phyloP scores from a whole-genome alignment of 2,113 vertebrate genomes.

The Eurypyga helias region DNA sequence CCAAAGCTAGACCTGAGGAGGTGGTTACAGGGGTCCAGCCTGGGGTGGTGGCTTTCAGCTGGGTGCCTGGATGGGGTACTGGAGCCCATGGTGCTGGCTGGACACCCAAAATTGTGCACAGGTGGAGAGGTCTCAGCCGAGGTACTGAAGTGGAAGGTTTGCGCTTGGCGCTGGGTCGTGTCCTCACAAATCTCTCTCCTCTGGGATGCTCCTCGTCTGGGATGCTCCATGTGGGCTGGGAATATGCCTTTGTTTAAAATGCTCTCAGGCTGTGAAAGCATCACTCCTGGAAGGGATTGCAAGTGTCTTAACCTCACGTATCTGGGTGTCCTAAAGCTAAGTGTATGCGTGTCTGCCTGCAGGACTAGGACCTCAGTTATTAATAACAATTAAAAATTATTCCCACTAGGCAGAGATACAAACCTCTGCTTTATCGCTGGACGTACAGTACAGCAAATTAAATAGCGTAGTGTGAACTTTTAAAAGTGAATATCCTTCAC shows the following conservation, averaged over 20 bases:
- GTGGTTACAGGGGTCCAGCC: accelerated
- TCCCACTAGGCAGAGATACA: conserved; percentile 15
- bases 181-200: neutral
- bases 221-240: neutral
- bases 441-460: neutral
- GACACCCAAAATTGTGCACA: neutral
- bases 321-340: neutral
- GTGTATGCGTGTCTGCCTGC: neutral
- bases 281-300: neutral
- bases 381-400: conserved; percentile 51
- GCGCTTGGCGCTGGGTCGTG: neutral
- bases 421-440: conserved; percentile 26
- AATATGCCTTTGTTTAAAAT: neutral
- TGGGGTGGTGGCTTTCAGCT: neutral
- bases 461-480: neutral
- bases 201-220: accelerated
- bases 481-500: neutral
- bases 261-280: neutral
- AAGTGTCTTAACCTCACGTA: neutral
- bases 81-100: neutral
- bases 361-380: conserved; percentile 11
- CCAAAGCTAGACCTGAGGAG: neutral
- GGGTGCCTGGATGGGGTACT: neutral
- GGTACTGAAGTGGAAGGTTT: neutral
- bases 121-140: neutral